phyloP scores from a whole-genome alignment of 2,797 vertebrate genomes.

The Gymnopithys bicolor region DNA sequence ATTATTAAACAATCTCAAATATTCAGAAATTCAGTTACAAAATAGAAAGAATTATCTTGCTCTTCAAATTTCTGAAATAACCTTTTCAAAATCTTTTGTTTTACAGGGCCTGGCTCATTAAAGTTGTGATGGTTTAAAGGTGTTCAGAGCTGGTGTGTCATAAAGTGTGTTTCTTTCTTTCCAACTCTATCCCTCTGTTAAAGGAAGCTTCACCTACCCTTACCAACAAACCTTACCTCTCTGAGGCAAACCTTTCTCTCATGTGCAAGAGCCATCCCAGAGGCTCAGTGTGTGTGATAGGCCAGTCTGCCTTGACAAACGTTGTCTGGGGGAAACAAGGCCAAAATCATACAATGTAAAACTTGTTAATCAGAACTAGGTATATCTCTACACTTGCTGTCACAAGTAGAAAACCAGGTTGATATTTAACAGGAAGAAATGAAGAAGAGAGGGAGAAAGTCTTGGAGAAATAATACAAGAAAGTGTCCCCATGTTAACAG shows the following conservation, averaged over 20 bases:
- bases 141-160: background rate
- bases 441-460: background rate
- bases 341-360: background rate
- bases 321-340: background rate
- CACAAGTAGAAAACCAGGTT: background rate
- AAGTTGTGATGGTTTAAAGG: background rate
- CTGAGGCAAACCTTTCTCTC: background rate
- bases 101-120: background rate
- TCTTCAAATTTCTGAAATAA: background rate
- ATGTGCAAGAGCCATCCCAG: fast-evolving
- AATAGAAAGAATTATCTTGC: background rate
- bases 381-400: background rate
- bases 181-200: background rate
- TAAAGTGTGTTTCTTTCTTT: background rate
- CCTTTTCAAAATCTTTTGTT: background rate
- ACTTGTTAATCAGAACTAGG: background rate
- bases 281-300: background rate
- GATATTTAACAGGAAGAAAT: background rate
- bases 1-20: background rate
- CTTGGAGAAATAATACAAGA: background rate
- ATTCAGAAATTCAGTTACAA: background rate
- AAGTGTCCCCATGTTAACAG: background rate
- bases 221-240: background rate
- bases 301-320: background rate
- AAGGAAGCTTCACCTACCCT: background rate